Evolutionary conservation across 2,797 vertebrate genomes (phyloP).

Genomic region (Etheostoma perlongum): DNA sequence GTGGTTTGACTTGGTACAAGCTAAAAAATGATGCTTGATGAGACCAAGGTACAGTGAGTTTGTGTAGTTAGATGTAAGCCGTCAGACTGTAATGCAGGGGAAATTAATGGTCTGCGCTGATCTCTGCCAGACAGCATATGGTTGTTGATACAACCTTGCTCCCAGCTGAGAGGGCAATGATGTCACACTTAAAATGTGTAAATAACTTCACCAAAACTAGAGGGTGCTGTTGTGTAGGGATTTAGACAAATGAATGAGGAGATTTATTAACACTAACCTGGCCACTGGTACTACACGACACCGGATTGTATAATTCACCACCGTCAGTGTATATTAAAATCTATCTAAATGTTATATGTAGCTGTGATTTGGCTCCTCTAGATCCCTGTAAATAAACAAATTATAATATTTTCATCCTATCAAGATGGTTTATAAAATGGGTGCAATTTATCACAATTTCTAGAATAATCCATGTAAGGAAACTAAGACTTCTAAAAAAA

Average conservation of each 20-base stretch:
- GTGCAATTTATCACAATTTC: slow-evolving; percentile 1
- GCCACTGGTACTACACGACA: neutral
- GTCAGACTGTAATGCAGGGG: neutral
- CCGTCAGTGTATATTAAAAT: neutral
- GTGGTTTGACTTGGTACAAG: slow-evolving; percentile 28
- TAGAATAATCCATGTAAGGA: slow-evolving; percentile 9
- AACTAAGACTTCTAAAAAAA: neutral
- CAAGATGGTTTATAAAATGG: neutral
- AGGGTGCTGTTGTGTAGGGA: slow-evolving; percentile 39
- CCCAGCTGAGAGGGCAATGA: slow-evolving; percentile 37
- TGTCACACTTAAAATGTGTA: slow-evolving; percentile 28
- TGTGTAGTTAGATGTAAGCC: neutral
- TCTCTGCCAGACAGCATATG: slow-evolving; percentile 18
- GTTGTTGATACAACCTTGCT: slow-evolving; percentile 28
- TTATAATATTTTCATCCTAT: neutral
- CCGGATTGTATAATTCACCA: neutral
- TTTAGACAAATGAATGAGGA: neutral
- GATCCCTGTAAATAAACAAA: neutral
- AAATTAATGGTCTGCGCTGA: neutral
- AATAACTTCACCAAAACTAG: slow-evolving; percentile 26
- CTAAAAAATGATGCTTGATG: slow-evolving; percentile 17
- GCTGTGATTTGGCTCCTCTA: neutral
- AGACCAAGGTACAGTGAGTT: slow-evolving; percentile 15
- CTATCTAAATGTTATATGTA: neutral
- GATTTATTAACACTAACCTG: slow-evolving; percentile 1